phyloP scores from a whole-genome alignment of 2,797 vertebrate genomes.

The Anolis apletophallus region DNA sequence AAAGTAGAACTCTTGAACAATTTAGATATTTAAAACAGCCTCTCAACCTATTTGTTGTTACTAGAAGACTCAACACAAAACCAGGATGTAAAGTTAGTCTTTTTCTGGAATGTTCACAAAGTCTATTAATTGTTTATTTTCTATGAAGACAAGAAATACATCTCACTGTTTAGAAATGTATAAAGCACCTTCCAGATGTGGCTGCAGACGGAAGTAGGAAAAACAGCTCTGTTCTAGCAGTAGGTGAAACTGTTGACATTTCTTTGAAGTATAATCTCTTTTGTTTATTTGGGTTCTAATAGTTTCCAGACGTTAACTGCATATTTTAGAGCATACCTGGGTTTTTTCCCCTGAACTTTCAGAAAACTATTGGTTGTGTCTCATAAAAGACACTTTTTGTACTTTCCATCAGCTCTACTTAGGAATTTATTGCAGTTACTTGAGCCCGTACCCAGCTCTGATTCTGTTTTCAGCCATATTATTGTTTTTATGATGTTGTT shows the following conservation, averaged over 20 bases:
- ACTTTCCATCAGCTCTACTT: too few species aligned
- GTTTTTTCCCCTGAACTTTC: slow-evolving; percentile 74
- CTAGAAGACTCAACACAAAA: slow-evolving; percentile 46
- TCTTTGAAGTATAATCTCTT: slow-evolving; percentile 89
- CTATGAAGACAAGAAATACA: slow-evolving; percentile 89
- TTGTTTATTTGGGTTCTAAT: slow-evolving; percentile 88
- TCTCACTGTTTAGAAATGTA: slow-evolving; percentile 87
- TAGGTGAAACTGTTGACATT: slow-evolving; percentile 85
- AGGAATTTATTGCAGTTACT: too few species aligned
- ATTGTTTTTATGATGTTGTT: too few species aligned
- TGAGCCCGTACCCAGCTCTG: too few species aligned
- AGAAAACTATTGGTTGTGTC: slow-evolving; percentile 79
- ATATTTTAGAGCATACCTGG: slow-evolving; percentile 82
- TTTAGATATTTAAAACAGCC: not conserved
- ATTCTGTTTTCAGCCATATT: too few species aligned
- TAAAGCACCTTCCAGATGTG: slow-evolving; percentile 89
- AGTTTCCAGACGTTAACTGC: slow-evolving; percentile 86
- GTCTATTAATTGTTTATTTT: slow-evolving; percentile 85
- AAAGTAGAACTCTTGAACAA: slow-evolving; percentile 20
- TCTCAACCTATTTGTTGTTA: slow-evolving; percentile 74
- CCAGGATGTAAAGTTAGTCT: slow-evolving; percentile 77
- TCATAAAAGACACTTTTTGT: slow-evolving; percentile 61
- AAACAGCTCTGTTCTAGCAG: slow-evolving; percentile 82
- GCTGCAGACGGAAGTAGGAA: slow-evolving; percentile 80
- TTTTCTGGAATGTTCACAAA: slow-evolving; percentile 84